A percentile compares a stretch with the other conserved stretches of the same genome.
Evolutionary conservation across 1,140 invertebrate species (phyloP).

Genomic region (Maniola jurtina): DNA sequence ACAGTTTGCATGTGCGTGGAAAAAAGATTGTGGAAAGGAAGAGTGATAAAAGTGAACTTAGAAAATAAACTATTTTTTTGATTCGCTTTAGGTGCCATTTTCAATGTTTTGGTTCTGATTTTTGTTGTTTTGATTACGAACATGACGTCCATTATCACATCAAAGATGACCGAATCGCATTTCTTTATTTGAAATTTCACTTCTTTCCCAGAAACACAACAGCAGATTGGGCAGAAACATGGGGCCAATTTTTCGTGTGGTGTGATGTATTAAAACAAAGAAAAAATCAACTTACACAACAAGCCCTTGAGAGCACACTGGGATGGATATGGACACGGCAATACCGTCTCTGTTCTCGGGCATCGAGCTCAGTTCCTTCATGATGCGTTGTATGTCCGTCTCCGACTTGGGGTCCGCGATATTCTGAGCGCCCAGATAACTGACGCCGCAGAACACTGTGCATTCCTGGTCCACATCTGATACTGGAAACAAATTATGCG

Average conservation of each 20-base stretch:
- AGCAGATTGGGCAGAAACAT: too few relatives aligned
- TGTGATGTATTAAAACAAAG: too few relatives aligned
- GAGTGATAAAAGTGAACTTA: too few relatives aligned
- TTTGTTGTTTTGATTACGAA: too few relatives aligned
- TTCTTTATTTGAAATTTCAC: background rate
- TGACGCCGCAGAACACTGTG: slow-evolving; percentile 95
- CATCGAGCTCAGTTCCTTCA: slow-evolving; percentile 87
- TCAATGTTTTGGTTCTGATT: too few relatives aligned
- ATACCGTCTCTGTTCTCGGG: slow-evolving; percentile 87
- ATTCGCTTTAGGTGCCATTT: too few relatives aligned
- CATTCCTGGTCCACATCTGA: slow-evolving; percentile 91
- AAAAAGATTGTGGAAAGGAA: too few relatives aligned
- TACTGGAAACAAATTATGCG: slow-evolving; percentile 63
- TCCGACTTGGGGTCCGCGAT: slow-evolving; percentile 97
- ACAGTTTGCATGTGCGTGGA: too few relatives aligned
- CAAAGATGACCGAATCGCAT: background rate
- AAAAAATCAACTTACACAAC: slow-evolving; percentile 83
- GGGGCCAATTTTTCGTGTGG: too few relatives aligned
- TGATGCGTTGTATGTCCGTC: slow-evolving; percentile 96
- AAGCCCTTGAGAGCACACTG: slow-evolving; percentile 91
- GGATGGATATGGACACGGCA: slow-evolving; percentile 94
- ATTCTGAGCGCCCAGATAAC: slow-evolving; percentile 94
- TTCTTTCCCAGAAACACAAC: too few relatives aligned
- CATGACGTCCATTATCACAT: too few relatives aligned
- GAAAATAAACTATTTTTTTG: too few relatives aligned